Conservation (phyloP, 2,797 vertebrate species). For the Serranus cabrilla region DNA sequence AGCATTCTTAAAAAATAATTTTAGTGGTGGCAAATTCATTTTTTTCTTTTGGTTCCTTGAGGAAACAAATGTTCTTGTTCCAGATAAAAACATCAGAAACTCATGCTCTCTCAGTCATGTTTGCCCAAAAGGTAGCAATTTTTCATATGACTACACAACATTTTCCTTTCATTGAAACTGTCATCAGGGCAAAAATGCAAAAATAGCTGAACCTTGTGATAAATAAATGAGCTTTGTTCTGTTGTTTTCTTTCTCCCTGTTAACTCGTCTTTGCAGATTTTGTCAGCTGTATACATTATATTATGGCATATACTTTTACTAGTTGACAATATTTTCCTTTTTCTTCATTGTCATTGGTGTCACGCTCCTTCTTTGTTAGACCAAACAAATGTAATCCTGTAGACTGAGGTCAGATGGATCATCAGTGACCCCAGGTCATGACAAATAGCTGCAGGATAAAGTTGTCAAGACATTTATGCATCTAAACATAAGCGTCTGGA, state of each 20-base stretch:
- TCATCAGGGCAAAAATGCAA: background rate
- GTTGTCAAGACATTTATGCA: constrained; percentile 49
- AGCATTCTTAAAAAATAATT: background rate
- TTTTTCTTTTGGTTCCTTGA: background rate
- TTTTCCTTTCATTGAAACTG: constrained; percentile 36
- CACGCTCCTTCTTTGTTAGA: background rate
- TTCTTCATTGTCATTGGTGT: background rate
- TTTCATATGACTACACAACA: constrained; percentile 38
- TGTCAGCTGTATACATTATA: background rate
- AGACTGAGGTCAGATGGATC: constrained; percentile 40
- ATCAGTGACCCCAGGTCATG: constrained; percentile 35
- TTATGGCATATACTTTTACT: background rate
- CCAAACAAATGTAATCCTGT: constrained; percentile 38
- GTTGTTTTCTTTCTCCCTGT: background rate
- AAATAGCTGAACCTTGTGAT: constrained; percentile 30
- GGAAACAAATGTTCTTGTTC: background rate
- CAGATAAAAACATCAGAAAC: background rate
- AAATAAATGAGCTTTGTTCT: background rate
- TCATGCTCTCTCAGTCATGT: constrained; percentile 17
- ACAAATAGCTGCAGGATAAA: constrained; percentile 42
- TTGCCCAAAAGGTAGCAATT: constrained; percentile 20
- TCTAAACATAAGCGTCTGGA: constrained; percentile 1
- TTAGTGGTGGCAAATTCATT: background rate
- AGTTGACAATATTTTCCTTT: background rate
- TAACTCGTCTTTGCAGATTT: background rate